These are phyloP conservation scores for Unio pictorum DNA, from an alignment of 2,888 invertebrate species.

Conservation along the genomic window DNA sequence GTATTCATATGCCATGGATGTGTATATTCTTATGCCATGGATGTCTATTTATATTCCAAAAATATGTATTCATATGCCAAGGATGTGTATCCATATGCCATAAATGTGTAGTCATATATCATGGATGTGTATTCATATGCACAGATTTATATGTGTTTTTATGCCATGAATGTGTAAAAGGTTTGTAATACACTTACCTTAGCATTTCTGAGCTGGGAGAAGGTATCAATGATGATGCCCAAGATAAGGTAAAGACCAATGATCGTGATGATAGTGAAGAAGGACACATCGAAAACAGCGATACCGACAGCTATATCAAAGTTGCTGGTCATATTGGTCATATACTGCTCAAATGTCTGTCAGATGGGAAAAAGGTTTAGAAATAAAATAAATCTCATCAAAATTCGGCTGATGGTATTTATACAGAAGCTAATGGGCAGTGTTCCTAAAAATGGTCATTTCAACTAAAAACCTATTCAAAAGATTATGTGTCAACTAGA, in stretches of 20 bases:
- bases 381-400: too few species aligned
- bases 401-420: not conserved
- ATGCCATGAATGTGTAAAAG: too few species aligned
- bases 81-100: too few species aligned
- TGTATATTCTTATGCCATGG: too few species aligned
- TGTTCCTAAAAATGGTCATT: not conserved
- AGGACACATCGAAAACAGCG: slow-evolving; percentile 57
- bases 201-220: slow-evolving; percentile 64
- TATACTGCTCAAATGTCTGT: slow-evolving; percentile 10
- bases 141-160: too few species aligned
- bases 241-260: slow-evolving; percentile 68
- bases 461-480: too few species aligned
- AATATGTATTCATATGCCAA: too few species aligned
- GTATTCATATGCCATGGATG: too few species aligned
- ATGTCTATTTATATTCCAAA: too few species aligned
- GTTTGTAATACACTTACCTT: slow-evolving; percentile 44
- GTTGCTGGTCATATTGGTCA: slow-evolving; percentile 8
- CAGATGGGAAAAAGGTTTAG: not conserved
- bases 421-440: not conserved
- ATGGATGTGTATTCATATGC: too few species aligned
- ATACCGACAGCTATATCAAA: slow-evolving; percentile 35
- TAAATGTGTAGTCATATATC: too few species aligned
- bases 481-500: too few species aligned
- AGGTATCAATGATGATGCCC: slow-evolving; percentile 69
- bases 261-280: slow-evolving; percentile 67